Evolutionary conservation across 2,113 vertebrate species (phyloP).

Genomic region (Phycodurus eques): DNA sequence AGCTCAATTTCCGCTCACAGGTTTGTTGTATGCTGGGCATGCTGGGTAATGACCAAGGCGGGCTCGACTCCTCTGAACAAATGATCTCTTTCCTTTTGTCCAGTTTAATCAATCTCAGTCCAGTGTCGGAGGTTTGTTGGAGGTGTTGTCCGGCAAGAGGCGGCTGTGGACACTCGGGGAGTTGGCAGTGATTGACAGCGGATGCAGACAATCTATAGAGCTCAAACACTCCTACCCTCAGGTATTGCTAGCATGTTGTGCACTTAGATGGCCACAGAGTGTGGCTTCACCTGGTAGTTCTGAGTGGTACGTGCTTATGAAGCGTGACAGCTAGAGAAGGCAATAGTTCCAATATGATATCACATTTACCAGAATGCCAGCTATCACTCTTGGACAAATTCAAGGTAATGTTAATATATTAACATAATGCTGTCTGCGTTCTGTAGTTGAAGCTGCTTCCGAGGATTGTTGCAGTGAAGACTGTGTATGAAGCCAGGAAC

Average conservation of each 20-base stretch:
- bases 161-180: slow-evolving; percentile 61
- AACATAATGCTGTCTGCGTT: neutral
- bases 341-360: neutral
- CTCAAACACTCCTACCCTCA: slow-evolving; percentile 76
- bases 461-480: slow-evolving; percentile 57
- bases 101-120: slow-evolving; percentile 68
- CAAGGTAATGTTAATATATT: too few relatives aligned
- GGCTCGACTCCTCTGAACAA: neutral
- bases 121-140: slow-evolving; percentile 55
- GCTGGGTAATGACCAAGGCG: neutral
- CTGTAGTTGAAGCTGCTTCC: slow-evolving; percentile 73
- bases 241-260: slow-evolving; percentile 51
- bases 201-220: slow-evolving; percentile 63
- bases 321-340: neutral
- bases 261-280: neutral
- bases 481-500: slow-evolving; percentile 52
- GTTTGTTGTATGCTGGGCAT: slow-evolving; percentile 34
- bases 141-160: slow-evolving; percentile 61
- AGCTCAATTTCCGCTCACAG: slow-evolving; percentile 69
- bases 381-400: too few relatives aligned
- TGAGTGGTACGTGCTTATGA: neutral
- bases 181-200: slow-evolving; percentile 51
- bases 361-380: neutral
- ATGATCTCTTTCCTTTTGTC: neutral
- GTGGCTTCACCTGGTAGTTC: neutral